Evolutionary conservation across 2,888 invertebrate species (phyloP).

Genomic region (Eupeodes luniger): DNA sequence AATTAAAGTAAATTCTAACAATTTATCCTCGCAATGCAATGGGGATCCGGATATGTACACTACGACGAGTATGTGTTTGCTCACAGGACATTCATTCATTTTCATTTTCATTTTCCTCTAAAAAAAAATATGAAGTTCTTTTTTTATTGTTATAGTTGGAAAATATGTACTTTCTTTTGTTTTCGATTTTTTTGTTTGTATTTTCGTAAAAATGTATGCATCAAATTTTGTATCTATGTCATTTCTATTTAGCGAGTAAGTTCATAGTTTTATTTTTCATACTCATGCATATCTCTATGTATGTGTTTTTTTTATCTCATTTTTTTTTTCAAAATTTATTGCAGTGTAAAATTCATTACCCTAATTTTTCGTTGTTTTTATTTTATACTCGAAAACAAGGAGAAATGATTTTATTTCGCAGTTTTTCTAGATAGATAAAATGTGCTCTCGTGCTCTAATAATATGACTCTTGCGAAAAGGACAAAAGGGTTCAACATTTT

Average conservation of each 20-base stretch:
- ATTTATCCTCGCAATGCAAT: slow-evolving; percentile 18
- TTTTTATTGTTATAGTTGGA: slow-evolving; percentile 1
- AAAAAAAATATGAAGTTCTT: slow-evolving; percentile 3
- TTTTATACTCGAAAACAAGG: background rate
- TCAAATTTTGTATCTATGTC: slow-evolving; percentile 20
- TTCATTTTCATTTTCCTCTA: background rate
- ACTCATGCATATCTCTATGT: too few relatives aligned
- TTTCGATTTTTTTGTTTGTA: slow-evolving; percentile 6
- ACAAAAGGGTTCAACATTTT: background rate
- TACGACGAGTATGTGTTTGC: background rate
- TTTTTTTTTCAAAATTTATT: background rate
- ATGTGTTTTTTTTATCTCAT: background rate
- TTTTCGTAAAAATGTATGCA: slow-evolving; percentile 22
- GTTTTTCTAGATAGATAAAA: too few relatives aligned
- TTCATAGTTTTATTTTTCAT: slow-evolving; percentile 9
- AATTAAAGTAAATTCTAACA: background rate
- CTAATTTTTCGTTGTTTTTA: slow-evolving; percentile 6
- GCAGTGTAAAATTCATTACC: slow-evolving; percentile 32
- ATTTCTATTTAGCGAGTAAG: slow-evolving; percentile 2
- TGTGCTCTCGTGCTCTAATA: background rate
- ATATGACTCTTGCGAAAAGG: background rate
- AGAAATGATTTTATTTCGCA: background rate
- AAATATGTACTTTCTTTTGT: background rate
- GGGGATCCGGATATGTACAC: slow-evolving; percentile 11
- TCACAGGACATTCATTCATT: slow-evolving; percentile 37